Evolutionary conservation across 2,797 vertebrate species (phyloP).

Genomic region (Brachyalestes nurse): DNA sequence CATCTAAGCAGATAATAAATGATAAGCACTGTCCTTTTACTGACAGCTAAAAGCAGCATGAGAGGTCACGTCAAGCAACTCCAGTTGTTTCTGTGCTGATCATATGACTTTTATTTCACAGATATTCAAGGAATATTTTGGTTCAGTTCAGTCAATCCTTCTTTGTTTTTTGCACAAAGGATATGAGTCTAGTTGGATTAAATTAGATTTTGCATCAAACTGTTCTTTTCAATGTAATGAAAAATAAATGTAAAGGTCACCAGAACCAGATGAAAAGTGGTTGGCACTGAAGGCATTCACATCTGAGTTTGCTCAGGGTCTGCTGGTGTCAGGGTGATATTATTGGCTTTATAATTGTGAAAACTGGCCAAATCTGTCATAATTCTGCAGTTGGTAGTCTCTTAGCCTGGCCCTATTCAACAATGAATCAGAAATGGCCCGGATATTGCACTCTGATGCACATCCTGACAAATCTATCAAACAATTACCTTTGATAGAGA

Average conservation of each 20-base stretch:
- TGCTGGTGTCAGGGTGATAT: not conserved
- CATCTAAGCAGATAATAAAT: not conserved
- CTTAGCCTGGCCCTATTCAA: conserved; percentile 8
- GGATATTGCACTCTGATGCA: conserved; percentile 30
- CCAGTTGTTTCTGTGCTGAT: not conserved
- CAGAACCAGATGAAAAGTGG: too few relatives aligned
- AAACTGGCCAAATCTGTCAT: conserved; percentile 27
- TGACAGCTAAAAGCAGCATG: not conserved
- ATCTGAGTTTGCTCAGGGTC: not conserved
- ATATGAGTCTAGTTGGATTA: not conserved
- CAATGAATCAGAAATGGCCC: not conserved
- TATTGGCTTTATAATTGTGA: not conserved
- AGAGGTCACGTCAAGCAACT: not conserved
- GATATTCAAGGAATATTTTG: too few relatives aligned
- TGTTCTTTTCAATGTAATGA: not conserved
- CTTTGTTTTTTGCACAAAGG: too few relatives aligned
- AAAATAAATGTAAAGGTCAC: not conserved
- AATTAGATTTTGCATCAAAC: not conserved
- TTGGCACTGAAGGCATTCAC: too few relatives aligned
- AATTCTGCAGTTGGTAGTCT: not conserved
- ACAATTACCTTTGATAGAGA: conserved; percentile 46
- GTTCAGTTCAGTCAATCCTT: too few relatives aligned
- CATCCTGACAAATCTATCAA: conserved; percentile 41
- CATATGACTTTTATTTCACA: too few relatives aligned
- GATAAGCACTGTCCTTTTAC: not conserved